Base-by-base conservation (phyloP, 2,888 invertebrate genomes). In the Meiosimyza decipiens region DNA sequence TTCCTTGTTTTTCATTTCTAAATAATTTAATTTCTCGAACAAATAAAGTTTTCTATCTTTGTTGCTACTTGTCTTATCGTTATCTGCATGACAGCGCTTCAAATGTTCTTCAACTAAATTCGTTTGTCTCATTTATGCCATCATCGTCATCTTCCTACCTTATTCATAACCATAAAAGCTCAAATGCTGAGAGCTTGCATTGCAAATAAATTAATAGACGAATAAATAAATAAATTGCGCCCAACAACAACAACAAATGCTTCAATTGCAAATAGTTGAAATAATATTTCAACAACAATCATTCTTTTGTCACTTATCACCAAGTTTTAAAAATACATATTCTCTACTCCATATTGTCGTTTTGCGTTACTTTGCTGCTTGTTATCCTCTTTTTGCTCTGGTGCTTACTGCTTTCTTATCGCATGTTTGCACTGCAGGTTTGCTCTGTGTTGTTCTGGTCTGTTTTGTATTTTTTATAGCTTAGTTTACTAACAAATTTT, bases 161-260 rank as follows among this genome's bases (percentile, higher is more conserved):
- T 54, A 54, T 54, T 11, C 54, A 54, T 9, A 18, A 11, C 16
- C n/a, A 54, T 54, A 12, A 54, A 12, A 11, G 54, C 54, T n/a
- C 18, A 54, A 54, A 54, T 12, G 16, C 12, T n/a, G n/a, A 54
- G 6, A 16, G 7, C 54, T 62, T 51, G 18, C 47, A n/a, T 71
- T 71, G 64, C 49, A 55, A 71, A 64, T 57, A n/a, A 64, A 22
- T 71, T 6, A 64, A 70, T 47, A 70, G 3, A 33, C 69, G 57
- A 57, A 68, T 60, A 70, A 16, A 54, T 16, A 57, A 68, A 70
- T 70, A 50, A 62, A 68, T n/a, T 54, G 54, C 66, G 52, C 47
- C 16, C 40, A 62, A 63, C 66, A n/a, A 16, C 7, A 57, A 28
- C 40, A 55, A 22, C 54, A 16, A 13, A 28, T 13, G 28, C 49